Evolutionary conservation across 2,797 vertebrate species (phyloP), one percentile per base, ranked within the genome.

Genomic region (Platalea minor): DNA sequence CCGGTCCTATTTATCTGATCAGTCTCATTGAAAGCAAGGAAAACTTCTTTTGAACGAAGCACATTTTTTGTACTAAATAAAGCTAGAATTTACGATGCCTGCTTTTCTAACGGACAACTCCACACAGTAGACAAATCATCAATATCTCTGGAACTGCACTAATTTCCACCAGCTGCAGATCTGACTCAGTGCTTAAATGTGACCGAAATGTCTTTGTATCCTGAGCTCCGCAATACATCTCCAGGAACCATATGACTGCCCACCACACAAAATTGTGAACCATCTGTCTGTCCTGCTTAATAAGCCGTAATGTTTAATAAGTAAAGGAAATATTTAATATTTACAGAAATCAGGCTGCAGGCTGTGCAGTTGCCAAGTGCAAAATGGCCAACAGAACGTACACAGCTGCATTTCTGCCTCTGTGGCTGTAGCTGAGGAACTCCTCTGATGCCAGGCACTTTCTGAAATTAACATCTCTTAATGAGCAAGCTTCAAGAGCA

Each of bases 321-420:
- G 84, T 75, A 91, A 92, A 80, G 77, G 14, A 95, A 94, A 95
- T 92, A 90, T 93, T 96, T 78, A 90, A 82, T 89, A 48, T 92
- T 80, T 91, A 86, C 76, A 73, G 78, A 86, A 86, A 43, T 48
- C 41, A 33, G 73, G 54, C 72, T 80, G 59, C 50, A 80, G 63
- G 61, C 67, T 78, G 79, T 4, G 1, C 53, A 60, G 72, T 43
- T 57, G 60, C 59, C 56, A 69, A 77, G 56, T 29, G 28, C 53
- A 48, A 83, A 94, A 86, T 45, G 39, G 87, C 54, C 72, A 88
- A 67, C 48, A 43, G 61, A 81, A 80, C 0, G 0, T 13, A 43
- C 60, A 35, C 77, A 80, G 77, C 84, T 89, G 84, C 81, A 53
- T 65, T 60, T 86, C 77, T 89, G 54, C 37, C 80, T 26, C 56